A percentile compares a stretch with the other conserved stretches of the same genome.
These are phyloP conservation scores for Latrodectus elegans DNA, from an alignment of 2,888 invertebrate genomes.

Conservation along the genomic window DNA sequence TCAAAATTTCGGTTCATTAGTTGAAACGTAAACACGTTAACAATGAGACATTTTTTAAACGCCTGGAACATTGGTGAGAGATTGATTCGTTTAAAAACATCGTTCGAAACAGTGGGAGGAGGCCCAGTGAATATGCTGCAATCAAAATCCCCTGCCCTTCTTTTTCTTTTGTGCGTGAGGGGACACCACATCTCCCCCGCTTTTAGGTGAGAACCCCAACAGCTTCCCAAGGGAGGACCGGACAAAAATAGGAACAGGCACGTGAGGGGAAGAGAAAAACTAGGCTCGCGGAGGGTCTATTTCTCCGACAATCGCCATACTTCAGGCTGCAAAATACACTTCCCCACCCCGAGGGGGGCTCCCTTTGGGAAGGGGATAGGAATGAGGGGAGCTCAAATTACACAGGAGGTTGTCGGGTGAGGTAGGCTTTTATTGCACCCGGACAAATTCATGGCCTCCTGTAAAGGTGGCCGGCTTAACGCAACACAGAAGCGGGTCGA, in stretches of 20 bases:
- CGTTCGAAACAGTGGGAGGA: too few relatives aligned
- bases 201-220: background rate
- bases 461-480: background rate
- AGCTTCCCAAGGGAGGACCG: background rate
- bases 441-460: constrained; percentile 11
- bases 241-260: constrained; percentile 9
- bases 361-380: background rate
- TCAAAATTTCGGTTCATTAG: too few relatives aligned
- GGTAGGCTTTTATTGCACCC: constrained; percentile 11
- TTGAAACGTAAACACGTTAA: too few relatives aligned
- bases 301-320: constrained; percentile 15
- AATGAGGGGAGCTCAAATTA: constrained; percentile 40
- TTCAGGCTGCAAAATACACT: background rate
- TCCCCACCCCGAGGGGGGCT: constrained; percentile 1
- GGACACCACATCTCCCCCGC: background rate
- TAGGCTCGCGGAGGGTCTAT: background rate
- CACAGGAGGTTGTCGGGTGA: background rate
- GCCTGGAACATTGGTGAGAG: too few relatives aligned
- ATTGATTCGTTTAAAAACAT: too few relatives aligned
- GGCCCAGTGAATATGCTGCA: too few relatives aligned
- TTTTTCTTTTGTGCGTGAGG: too few relatives aligned
- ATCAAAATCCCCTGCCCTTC: too few relatives aligned
- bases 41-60: too few relatives aligned
- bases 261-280: constrained; percentile 13
- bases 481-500: background rate